Evolutionary conservation across 2,113 vertebrate species (phyloP), one percentile per base, ranked within the genome.

Genomic region (Saccopteryx leptura): DNA sequence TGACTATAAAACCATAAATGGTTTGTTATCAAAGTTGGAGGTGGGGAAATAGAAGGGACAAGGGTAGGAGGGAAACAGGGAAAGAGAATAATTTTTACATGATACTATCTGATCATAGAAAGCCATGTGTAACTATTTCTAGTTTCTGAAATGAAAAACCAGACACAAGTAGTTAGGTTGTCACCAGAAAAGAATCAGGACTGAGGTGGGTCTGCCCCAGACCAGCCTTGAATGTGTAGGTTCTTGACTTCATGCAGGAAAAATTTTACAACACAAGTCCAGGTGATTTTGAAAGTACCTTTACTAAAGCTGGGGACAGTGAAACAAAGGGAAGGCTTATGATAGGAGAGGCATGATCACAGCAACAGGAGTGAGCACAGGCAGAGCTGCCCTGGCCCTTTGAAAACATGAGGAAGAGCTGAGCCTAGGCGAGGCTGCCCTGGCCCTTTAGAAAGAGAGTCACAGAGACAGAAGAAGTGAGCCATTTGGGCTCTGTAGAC

Each of bases 61-160:
- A 63, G 17, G 13, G 2, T n/a, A 14, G 8, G 26, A 88, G 33
- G 7, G n/a, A 91, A 72, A 31, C 26, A 39, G 54, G 15, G 26
- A 80, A 13, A 80, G 7, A 69, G 39, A 19, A 66, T 23, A 68
- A 19, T 88, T 94, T 31, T 88, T 82, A 80, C 24, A n/a, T 60
- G 46, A 74, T 74, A 78, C 50, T 82, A 15, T 13, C 46, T 84
- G 65, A 31, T 88, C n/a, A 56, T 78, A 84, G 23, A 71, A 92
- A 94, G 21, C 54, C 26, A 50, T 58, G 4, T 54, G 26, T 68
- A 92, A 88, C 33, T n/a, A 48, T 28, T 79, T 87, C 71, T 9
- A 90, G 54, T 88, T 91, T 95, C 33, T 68, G 71, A 78, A 83
- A 94, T 92, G 76, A 65, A 94, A 92, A 85, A 84, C 76, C 86